phyloP scores from a whole-genome alignment of 2,113 vertebrate genomes.

The Bombycilla garrulus region DNA sequence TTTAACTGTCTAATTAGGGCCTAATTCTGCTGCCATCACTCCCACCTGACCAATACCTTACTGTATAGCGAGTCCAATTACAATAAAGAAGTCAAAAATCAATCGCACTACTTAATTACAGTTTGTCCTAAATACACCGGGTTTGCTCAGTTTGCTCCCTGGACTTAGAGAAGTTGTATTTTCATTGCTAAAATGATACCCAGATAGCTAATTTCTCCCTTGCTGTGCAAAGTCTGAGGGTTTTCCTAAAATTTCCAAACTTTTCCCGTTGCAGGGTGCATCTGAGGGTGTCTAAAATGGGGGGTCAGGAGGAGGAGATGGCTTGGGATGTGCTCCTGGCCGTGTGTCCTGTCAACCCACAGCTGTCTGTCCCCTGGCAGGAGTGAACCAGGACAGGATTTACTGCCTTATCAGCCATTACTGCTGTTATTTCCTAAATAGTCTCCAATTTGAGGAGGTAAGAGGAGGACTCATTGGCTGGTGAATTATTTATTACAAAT shows the following conservation, averaged over 20 bases:
- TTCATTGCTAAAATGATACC: background rate
- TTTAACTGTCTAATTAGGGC: constrained; percentile 33
- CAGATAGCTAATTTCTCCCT: background rate
- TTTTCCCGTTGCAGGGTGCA: background rate
- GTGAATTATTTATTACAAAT: constrained; percentile 52
- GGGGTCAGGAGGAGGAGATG: background rate
- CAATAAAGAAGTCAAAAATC: constrained; percentile 44
- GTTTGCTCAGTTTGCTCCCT: background rate
- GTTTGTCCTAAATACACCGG: background rate
- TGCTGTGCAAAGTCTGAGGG: background rate
- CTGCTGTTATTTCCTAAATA: background rate
- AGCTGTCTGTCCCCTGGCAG: background rate
- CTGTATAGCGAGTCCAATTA: constrained; percentile 22
- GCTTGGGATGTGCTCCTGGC: background rate
- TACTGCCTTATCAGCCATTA: background rate
- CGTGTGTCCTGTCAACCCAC: background rate
- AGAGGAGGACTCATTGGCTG: background rate
- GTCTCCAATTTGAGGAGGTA: background rate
- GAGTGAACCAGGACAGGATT: background rate
- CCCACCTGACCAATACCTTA: constrained; percentile 44
- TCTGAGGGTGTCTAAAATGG: fast-evolving
- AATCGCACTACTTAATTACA: background rate
- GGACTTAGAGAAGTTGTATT: background rate
- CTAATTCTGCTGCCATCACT: constrained; percentile 42
- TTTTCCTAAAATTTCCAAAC: background rate